phyloP scores from a whole-genome alignment of 2,113 vertebrate species.

The Rhipidura dahli region DNA sequence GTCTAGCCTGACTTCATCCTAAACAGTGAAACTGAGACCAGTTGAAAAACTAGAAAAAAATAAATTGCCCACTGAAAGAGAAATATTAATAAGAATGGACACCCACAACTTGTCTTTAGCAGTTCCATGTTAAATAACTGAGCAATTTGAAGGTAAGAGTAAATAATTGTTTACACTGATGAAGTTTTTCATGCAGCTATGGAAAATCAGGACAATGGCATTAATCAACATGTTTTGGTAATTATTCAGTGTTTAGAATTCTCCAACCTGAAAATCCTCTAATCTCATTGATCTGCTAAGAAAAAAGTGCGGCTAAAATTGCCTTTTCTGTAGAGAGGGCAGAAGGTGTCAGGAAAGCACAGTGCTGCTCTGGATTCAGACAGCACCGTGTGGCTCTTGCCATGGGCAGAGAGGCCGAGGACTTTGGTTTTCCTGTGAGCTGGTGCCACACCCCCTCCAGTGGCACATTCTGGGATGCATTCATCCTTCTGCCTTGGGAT shows the following conservation, averaged over 20 bases:
- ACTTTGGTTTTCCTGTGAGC: not conserved
- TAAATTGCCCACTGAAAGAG: not conserved
- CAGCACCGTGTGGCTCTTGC: not conserved
- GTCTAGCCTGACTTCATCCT: not conserved
- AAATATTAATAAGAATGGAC: not conserved
- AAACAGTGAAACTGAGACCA: not conserved
- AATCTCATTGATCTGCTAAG: not conserved
- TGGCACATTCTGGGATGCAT: not conserved
- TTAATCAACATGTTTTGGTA: not conserved
- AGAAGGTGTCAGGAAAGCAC: not conserved
- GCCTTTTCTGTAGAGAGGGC: too few relatives aligned
- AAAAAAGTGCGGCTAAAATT: not conserved
- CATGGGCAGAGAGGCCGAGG: fast-evolving
- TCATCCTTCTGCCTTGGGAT: not conserved
- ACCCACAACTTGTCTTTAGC: not conserved
- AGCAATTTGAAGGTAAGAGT: not conserved
- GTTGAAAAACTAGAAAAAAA: not conserved
- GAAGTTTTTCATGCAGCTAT: not conserved
- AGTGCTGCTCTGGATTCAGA: not conserved
- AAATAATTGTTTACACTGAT: not conserved
- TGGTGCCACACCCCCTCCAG: slow-evolving; percentile 5
- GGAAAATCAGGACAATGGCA: not conserved
- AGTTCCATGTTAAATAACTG: not conserved
- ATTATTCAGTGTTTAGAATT: not conserved
- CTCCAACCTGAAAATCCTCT: not conserved